Base-by-base conservation (phyloP, 2,113 vertebrate species). In the Noturus placidus region DNA sequence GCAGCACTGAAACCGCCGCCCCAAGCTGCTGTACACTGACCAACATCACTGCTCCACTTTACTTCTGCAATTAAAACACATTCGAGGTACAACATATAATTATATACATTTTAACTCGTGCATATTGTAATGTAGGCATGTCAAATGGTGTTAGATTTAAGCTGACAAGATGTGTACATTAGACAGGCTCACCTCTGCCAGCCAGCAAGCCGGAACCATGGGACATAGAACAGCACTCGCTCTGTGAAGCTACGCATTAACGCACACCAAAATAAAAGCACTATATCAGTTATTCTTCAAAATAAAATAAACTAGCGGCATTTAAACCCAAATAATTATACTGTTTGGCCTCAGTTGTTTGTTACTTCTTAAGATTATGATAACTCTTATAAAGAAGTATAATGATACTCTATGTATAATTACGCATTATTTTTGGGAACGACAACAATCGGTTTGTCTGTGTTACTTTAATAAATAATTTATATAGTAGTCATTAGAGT, bases 61-160 rank as follows among this genome's bases (percentile, higher is more conserved):
- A 57, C 13, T 88, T 59, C 86, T 87, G 79, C 38, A 85, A 50
- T 67, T 56, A 79, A 69, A 61, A 57, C 33, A 81, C 74, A 79
- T 27, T 11, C 22, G 20, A 27, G 72, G 6, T 42, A 42, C 38
- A 38, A 38, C 4, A 4, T 38, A 38, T 38, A 38, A 38, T 38
- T 38, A 38, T 38, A 38, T 46, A 7, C 1, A 46, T 46, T 0
- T 46, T 70, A 70, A 35, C 9, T 7, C 5, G 2, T 70, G 17
- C 6, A 35, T 70, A 70, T 35, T 35, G 4, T 20, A 35, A 8
- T 35, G 20, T 35, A 70, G 67, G 15, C 30, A 5, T 70, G 67
- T 70, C 7, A 72, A 20, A 72, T 20, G 5, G 5, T 15, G 7
- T 17, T 65, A 65, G 5, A 20, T 2, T 19, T 72, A 57, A 20